Evolutionary conservation across 2,797 vertebrate genomes (phyloP), one percentile per base, ranked within the genome.

Genomic region (Enteromius radiatus): DNA sequence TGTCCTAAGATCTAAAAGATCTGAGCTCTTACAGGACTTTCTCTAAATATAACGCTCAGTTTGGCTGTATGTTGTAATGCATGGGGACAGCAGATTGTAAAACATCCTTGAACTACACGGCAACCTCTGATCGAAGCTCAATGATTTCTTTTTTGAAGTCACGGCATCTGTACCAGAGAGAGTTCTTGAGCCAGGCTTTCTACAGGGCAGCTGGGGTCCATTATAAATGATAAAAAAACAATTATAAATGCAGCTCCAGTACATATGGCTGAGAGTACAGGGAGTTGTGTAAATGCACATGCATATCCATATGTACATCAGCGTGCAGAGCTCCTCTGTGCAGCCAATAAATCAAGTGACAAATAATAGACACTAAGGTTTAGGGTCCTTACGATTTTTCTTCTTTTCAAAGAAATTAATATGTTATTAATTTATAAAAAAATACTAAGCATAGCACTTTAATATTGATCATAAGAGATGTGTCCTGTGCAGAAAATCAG

Each of bases 1-100:
- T n/a, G 41, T 61, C 19, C 15, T 33, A n/a, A 36, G 8, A n/a
- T 67, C 61, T 64, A 11, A 77, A 64, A 56, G 65, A n/a, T 65
- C 4, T 38, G 38, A 38, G 31, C 5, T 41, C 15, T 54, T 12
- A 59, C 2, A 43, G 23, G 10, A 56, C 54, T 28, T 52, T 61
- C 21, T 61, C 54, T 2, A 14, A 80, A 61, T 71, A 31, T 23
- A 80, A 17, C 0, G 33, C 15, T 8, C 38, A 70, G 68, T 71
- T 63, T 21, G 23, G 17, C 31, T 76, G 64, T 78, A 63, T 31
- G 15, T 33, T 79, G 78, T 76, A 84, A 84, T 67, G 52, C 63
- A 81, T 31, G 19, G 31, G 65, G 52, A 64, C 63, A 52, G 65
- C 33, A 52, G 73, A 75, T 28, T 33, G 43, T 9, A 26, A 21